Conservation (phyloP, 2,888 invertebrate genomes). For the Meta bourneti region DNA sequence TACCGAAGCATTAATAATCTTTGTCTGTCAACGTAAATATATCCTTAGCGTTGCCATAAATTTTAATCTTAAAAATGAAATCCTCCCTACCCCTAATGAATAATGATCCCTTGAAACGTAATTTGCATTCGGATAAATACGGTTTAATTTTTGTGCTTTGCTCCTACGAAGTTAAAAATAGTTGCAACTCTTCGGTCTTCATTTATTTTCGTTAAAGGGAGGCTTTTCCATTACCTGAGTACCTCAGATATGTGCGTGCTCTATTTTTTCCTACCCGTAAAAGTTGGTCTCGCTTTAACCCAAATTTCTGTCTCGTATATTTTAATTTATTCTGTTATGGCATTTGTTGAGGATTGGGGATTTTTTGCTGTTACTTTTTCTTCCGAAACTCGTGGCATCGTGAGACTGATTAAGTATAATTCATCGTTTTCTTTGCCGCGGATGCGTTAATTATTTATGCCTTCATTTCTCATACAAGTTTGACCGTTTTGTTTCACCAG, state of each 20-base stretch:
- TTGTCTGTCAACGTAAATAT: slow-evolving; percentile 58
- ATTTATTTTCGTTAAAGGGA: slow-evolving; percentile 65
- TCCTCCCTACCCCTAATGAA: slow-evolving; percentile 56
- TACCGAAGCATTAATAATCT: slow-evolving; percentile 53
- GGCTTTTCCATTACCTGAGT: slow-evolving; percentile 50
- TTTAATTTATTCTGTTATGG: slow-evolving; percentile 67
- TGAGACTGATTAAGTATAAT: slow-evolving; percentile 59
- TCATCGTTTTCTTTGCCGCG: slow-evolving; percentile 42
- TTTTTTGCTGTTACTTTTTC: background rate
- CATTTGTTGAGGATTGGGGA: slow-evolving; percentile 40
- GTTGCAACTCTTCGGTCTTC: slow-evolving; percentile 14
- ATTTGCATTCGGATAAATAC: slow-evolving; percentile 72
- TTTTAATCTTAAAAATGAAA: slow-evolving; percentile 73
- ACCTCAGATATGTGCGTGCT: background rate
- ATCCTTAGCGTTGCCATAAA: slow-evolving; percentile 45
- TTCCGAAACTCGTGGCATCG: background rate
- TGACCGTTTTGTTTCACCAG: background rate
- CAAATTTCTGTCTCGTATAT: slow-evolving; percentile 62
- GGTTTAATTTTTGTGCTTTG: slow-evolving; percentile 47
- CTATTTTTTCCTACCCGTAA: slow-evolving; percentile 21
- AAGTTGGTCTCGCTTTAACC: slow-evolving; percentile 27
- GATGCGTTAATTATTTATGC: slow-evolving; percentile 51
- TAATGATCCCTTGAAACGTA: slow-evolving; percentile 66
- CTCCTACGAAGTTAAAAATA: slow-evolving; percentile 58
- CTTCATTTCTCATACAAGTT: slow-evolving; percentile 22